Conservation (phyloP, 2,113 vertebrate species). For the Meriones unguiculatus region DNA sequence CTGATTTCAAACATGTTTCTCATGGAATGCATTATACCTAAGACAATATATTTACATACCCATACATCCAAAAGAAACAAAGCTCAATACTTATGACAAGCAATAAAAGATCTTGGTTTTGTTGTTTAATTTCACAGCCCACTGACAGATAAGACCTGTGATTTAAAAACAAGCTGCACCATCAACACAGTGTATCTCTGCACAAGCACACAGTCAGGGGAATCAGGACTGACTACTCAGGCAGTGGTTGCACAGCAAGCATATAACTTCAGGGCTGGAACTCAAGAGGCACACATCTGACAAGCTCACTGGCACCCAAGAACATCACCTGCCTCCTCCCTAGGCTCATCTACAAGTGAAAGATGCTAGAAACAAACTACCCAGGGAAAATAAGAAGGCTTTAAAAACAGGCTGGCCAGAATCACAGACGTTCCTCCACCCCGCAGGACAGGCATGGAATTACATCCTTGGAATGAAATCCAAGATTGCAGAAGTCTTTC, state of each 20-base stretch:
- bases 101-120: neutral
- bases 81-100: neutral
- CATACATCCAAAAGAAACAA: neutral
- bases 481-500: neutral
- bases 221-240: neutral
- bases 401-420: neutral
- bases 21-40: neutral
- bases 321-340: neutral
- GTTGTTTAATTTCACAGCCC: neutral
- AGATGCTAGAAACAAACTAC: neutral
- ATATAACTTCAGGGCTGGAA: neutral
- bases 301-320: neutral
- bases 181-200: neutral
- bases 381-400: neutral
- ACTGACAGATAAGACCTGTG: neutral
- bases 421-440: neutral
- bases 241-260: neutral
- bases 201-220: neutral
- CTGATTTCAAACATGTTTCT: conserved; percentile 26
- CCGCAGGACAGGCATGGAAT: neutral
- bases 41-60: neutral
- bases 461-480: neutral
- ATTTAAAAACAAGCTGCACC: neutral
- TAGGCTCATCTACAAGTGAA: neutral
- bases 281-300: neutral